Evolutionary conservation across 2,113 vertebrate genomes (phyloP), one percentile per base, ranked within the genome.

Genomic region (Tragelaphus scriptus): DNA sequence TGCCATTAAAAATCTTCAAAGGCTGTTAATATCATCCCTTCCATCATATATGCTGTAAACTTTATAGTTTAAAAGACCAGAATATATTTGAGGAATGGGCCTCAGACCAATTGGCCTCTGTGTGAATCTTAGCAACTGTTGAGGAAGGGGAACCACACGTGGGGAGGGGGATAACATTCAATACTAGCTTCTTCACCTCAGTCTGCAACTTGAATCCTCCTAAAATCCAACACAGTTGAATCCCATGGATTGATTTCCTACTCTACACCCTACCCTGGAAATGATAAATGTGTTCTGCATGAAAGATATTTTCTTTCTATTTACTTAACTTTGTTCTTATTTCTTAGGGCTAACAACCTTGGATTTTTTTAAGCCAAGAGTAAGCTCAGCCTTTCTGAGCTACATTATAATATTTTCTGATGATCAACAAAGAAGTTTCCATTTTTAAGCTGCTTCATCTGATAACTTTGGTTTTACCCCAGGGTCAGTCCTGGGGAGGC

Each of bases 251-350:
- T 96, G 92, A 75, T 97, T 89, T 88, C 55, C 25, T 82, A 40
- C 82, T 86, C 9, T 88, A 47, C n/a, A 85, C 28, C 10, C 47
- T 26, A 91, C 3, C 79, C 30, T 23, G 92, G 85, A 92, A 80
- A 85, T 19, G 68, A 82, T 84, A 96, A 94, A 44, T 68, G 36
- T 88, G 32, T 36, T 80, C 36, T 92, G 63, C 55, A 23, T 61
- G 77, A 91, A 23, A 85, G 56, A 63, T 25, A 32, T 91, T 92
- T 94, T 92, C 30, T 65, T 94, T 92, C 61, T 85, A 15, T 94
- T 59, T 94, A 85, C 25, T 61, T 90, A 82, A 88, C 61, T 89
- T 93, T 92, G 47, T 71, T 94, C 71, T 91, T 87, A 89, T 63
- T 88, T 85, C 49, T 92, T 90, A 79, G 53, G 5, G 15, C 49